Evolutionary conservation across 1,140 invertebrate genomes (phyloP).

Genomic region (Apocrypta bakeri): DNA sequence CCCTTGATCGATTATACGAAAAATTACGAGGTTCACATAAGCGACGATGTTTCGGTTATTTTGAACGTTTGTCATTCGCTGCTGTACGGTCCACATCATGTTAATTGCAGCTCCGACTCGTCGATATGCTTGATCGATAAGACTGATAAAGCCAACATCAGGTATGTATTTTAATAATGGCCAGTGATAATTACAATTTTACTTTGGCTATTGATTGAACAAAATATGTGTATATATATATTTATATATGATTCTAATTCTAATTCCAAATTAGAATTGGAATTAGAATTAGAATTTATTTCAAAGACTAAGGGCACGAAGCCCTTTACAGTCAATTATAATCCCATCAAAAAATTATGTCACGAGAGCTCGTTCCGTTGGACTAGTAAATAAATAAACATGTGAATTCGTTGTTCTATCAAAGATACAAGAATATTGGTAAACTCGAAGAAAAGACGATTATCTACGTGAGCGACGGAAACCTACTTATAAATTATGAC

Average conservation of each 20-base stretch:
- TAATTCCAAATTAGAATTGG: too few relatives aligned
- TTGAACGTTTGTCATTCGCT: constrained; percentile 14
- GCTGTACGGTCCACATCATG: neutral
- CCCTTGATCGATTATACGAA: neutral
- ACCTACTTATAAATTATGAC: neutral
- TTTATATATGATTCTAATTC: too few relatives aligned
- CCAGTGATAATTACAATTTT: neutral
- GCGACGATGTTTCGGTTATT: neutral
- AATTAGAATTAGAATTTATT: too few relatives aligned
- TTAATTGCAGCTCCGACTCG: neutral
- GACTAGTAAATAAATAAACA: too few relatives aligned
- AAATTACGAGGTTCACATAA: neutral
- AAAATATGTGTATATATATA: too few relatives aligned
- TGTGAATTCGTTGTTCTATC: neutral
- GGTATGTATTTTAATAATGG: neutral
- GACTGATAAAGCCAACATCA: neutral
- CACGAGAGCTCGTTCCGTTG: too few relatives aligned
- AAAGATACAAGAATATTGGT: neutral
- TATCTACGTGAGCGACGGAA: neutral
- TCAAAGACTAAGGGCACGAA: too few relatives aligned
- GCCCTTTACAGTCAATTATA: too few relatives aligned
- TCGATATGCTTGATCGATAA: neutral
- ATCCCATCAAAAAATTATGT: too few relatives aligned
- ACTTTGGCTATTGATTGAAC: too few relatives aligned
- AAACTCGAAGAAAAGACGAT: neutral